These are phyloP conservation scores for Diaperis boleti DNA, from an alignment of 2,888 invertebrate species.

Conservation along the genomic window DNA sequence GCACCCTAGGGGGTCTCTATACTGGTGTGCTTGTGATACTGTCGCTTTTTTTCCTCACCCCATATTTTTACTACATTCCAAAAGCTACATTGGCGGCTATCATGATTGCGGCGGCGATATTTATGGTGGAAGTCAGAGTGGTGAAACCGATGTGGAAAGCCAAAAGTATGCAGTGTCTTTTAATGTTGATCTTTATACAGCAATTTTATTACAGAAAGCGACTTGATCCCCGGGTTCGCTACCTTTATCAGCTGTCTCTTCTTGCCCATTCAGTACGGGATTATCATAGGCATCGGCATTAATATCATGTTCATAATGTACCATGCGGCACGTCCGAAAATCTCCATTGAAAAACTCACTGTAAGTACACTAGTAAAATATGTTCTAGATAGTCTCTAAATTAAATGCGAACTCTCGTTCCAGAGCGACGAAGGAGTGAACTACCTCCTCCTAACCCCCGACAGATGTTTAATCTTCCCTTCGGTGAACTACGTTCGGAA, in stretches of 20 bases:
- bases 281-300: slow-evolving; percentile 83
- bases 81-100: slow-evolving; percentile 88
- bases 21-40: slow-evolving; percentile 85
- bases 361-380: too few species aligned
- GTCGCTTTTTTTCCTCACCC: slow-evolving; percentile 87
- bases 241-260: slow-evolving; percentile 89
- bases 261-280: slow-evolving; percentile 88
- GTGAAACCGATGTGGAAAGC: slow-evolving; percentile 90
- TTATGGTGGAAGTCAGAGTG: slow-evolving; percentile 91
- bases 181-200: too few species aligned
- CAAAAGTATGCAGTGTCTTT: slow-evolving; percentile 81
- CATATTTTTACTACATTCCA: slow-evolving; percentile 89
- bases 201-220: slow-evolving; percentile 75
- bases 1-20: slow-evolving; percentile 87
- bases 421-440: slow-evolving; percentile 78
- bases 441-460: slow-evolving; percentile 88
- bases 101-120: slow-evolving; percentile 91
- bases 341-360: slow-evolving; percentile 80
- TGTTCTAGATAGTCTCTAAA: not conserved
- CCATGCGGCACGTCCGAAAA: slow-evolving; percentile 88
- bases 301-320: slow-evolving; percentile 89
- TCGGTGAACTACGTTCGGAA: slow-evolving; percentile 90
- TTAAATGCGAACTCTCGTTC: slow-evolving; percentile 52
- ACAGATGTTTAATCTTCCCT: slow-evolving; percentile 90
- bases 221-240: slow-evolving; percentile 86